These are phyloP conservation scores for Lasiurus cinereus DNA, from an alignment of 2,113 vertebrate genomes.

Conservation along the genomic window DNA sequence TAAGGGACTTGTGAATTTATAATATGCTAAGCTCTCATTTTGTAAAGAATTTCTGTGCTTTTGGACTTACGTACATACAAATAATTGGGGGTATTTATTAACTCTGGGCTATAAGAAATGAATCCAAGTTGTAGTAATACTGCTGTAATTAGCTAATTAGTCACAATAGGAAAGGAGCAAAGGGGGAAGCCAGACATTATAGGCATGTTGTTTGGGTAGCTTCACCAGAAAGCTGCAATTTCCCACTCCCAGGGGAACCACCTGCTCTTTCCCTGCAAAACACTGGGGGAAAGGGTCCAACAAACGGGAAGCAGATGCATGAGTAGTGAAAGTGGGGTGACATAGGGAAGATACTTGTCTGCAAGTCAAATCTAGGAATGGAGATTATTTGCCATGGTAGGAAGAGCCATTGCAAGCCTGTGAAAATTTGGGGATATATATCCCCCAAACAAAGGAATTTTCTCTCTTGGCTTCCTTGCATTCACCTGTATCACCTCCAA, in stretches of 20 bases:
- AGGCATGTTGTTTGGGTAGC: not conserved
- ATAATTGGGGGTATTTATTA: not conserved
- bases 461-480: not conserved
- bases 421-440: not conserved
- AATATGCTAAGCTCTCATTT: not conserved
- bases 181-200: not conserved
- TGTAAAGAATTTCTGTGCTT: not conserved
- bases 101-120: not conserved
- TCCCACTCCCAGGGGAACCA: not conserved
- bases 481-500: not conserved
- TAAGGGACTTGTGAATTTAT: slow-evolving; percentile 13
- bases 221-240: not conserved
- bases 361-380: not conserved
- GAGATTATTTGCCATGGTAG: not conserved
- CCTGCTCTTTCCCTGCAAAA: not conserved
- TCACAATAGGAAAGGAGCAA: not conserved
- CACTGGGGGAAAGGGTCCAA: not conserved
- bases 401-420: not conserved
- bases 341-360: not conserved
- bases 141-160: not conserved
- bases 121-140: not conserved
- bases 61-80: not conserved
- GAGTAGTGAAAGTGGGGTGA: not conserved
- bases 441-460: not conserved
- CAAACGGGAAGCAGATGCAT: not conserved